Percentiles rank a stretch among this genome's conserved stretches.
Conservation (phyloP, 2,888 invertebrate species). For the Luperina testacea region DNA sequence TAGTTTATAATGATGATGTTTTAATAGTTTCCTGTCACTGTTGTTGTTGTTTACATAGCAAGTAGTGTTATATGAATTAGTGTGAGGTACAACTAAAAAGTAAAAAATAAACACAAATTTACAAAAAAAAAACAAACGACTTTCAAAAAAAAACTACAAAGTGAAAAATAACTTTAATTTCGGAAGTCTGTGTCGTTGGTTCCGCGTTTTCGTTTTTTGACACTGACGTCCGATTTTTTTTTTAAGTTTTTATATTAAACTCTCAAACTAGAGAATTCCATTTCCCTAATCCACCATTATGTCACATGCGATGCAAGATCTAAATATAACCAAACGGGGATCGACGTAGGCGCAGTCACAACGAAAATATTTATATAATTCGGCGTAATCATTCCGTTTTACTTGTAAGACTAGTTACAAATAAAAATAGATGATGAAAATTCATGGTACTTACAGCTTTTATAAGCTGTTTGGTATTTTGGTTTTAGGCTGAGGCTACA, state of each 20-base stretch:
- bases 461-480: slow-evolving; percentile 41
- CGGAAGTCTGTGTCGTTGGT: too few species aligned
- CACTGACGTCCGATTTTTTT: too few species aligned
- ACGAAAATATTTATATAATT: slow-evolving; percentile 71
- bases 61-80: too few species aligned
- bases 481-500: slow-evolving; percentile 6
- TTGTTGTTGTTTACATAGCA: too few species aligned
- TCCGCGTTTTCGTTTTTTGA: too few species aligned
- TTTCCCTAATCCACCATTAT: slow-evolving; percentile 72
- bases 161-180: too few species aligned
- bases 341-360: slow-evolving; percentile 71
- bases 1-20: too few species aligned
- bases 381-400: slow-evolving; percentile 53
- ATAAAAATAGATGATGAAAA: slow-evolving; percentile 47
- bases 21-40: too few species aligned
- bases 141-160: too few species aligned
- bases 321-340: slow-evolving; percentile 75
- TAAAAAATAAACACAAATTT: too few species aligned
- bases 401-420: slow-evolving; percentile 35
- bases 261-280: slow-evolving; percentile 59
- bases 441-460: slow-evolving; percentile 15
- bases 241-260: neutral
- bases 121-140: too few species aligned
- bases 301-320: slow-evolving; percentile 76
- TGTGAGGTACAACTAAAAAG: too few species aligned